Evolutionary conservation across 64 coral and sea anemone species (phyloP), one percentile per base, ranked within the genome.

Genomic region (Pocillopora damicornis): DNA sequence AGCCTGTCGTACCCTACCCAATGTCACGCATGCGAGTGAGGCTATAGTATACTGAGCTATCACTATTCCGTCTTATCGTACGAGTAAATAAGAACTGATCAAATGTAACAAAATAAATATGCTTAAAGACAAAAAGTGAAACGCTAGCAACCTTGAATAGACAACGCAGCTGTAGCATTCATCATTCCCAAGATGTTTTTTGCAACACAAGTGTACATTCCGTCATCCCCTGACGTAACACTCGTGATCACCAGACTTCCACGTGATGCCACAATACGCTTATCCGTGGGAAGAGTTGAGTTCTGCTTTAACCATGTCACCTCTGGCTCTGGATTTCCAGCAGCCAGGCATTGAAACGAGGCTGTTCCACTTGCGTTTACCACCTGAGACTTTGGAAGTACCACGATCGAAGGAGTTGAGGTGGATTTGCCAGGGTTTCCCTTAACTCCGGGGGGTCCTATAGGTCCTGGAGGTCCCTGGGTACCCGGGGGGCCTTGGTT

Each of bases 271-370:
- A 42, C 62, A 37, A 84, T 9, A 16, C 66, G 80, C 57, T 75
- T 26, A 45, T 56, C 63, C 12, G 20, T 60, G 9, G 64, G 65
- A 74, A 80, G 67, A 72, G 45, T 63, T 10, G 75, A 79, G 58
- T 93, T 93, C 10, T 59, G 14, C 61, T 93, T 93, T 30, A 23
- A 1, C 92, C 92, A 93, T 15, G 51, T 89, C 35, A 93, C 20
- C n/a, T 63, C 16, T 22, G 87, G 92, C n/a, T 58, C 38, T n/a
- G 92, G 92, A 20, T 93, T 79, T 23, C 92, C 92, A 72, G 76
- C 81, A 20, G 72, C 87, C 72, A 61, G 10, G 20, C 91, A 93
- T 22, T 86, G 61, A 20, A 93, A 78, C 12, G 80, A 80, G 10
- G 86, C 91, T 59, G 36, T 59, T 6, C 37, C 37, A 23, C 67